Evolutionary conservation across 1,140 invertebrate species (phyloP).

Genomic region (Drosophila pallidifrons): DNA sequence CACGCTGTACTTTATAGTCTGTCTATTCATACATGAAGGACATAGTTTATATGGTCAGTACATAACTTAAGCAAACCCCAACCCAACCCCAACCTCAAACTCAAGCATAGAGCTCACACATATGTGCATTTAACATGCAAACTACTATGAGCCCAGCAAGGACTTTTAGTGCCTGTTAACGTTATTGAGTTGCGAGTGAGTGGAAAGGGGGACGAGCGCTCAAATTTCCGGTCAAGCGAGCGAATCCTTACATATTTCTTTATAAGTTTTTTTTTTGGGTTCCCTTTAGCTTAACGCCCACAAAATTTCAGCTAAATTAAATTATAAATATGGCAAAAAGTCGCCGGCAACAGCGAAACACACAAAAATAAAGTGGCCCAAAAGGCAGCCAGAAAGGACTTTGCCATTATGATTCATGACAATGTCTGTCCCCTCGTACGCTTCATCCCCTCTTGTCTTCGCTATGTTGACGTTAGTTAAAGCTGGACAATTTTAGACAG

Average conservation of each 20-base stretch:
- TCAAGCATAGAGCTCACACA: conserved; percentile 34
- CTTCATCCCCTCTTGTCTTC: not conserved
- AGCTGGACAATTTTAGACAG: conserved; percentile 34
- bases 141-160: conserved; percentile 43
- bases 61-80: conserved; percentile 64
- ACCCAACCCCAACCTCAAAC: conserved; percentile 11
- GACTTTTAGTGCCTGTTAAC: conserved; percentile 49
- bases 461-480: conserved; percentile 52
- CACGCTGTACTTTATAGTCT: conserved; percentile 30
- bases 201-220: conserved; percentile 29
- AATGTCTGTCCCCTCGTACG: conserved; percentile 47
- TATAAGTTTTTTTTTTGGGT: conserved; percentile 53
- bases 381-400: conserved; percentile 34
- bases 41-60: conserved; percentile 64
- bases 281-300: conserved; percentile 69
- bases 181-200: conserved; percentile 5
- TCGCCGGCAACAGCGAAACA: conserved; percentile 53
- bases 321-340: conserved; percentile 81
- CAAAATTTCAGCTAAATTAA: conserved; percentile 84
- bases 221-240: conserved; percentile 80
- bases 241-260: conserved; percentile 70
- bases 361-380: conserved; percentile 62
- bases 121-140: conserved; percentile 83
- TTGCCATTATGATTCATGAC: conserved; percentile 77
- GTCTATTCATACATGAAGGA: conserved; percentile 32